Evolutionary conservation across 2,888 invertebrate species (phyloP).

Genomic region (Drosophila melanosoma): DNA sequence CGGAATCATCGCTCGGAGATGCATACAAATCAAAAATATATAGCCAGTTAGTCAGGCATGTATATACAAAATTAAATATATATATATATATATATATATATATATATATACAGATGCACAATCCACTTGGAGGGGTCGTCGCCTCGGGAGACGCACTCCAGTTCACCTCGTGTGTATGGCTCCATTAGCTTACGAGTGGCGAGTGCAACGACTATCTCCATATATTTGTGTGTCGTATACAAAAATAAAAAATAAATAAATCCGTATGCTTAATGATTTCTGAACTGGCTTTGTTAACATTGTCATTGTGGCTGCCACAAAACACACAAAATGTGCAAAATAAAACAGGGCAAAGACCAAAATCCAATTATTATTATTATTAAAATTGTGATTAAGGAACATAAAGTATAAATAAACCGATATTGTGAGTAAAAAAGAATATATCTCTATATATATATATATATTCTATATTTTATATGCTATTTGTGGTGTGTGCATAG

Average conservation of each 20-base stretch:
- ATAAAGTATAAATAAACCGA: no score
- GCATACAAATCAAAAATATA: not conserved
- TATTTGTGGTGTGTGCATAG: conserved; percentile 7
- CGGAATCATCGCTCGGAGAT: not conserved
- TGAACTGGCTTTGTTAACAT: conserved; percentile 7
- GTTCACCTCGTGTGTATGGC: conserved; percentile 22
- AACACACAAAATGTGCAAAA: not conserved
- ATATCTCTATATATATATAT: not conserved
- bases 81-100: not conserved
- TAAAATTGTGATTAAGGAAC: no score
- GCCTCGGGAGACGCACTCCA: conserved; percentile 28
- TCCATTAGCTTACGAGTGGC: conserved; percentile 17
- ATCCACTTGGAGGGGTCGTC: conserved; percentile 28
- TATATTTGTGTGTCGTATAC: not conserved
- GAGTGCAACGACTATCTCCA: conserved; percentile 33
- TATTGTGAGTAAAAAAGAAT: conserved; percentile 5
- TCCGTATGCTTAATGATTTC: not conserved
- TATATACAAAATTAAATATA: not conserved
- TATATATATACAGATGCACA: not conserved
- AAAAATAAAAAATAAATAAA: conserved; percentile 20
- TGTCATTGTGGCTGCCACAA: not conserved
- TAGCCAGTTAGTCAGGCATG: not conserved
- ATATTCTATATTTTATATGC: not conserved
- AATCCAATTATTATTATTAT: conserved; percentile 1
- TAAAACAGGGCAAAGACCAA: conserved; percentile 10